These are phyloP conservation scores for Sinonovacula constricta DNA, from an alignment of 1,140 invertebrate species.

Conservation along the genomic window DNA sequence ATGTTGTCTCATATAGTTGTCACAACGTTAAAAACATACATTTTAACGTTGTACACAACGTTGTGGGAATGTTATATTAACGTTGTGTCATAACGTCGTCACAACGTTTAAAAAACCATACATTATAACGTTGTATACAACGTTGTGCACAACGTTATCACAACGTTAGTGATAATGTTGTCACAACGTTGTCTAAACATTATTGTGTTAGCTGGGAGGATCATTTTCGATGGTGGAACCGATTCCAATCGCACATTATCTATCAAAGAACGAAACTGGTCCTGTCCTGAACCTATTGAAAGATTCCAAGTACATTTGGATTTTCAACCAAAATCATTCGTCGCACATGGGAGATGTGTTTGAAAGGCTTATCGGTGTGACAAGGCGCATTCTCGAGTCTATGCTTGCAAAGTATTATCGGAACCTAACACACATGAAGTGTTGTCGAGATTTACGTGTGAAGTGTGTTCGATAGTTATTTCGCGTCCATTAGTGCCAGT, in stretches of 20 bases:
- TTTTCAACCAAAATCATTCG: no score
- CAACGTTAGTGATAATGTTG: no score
- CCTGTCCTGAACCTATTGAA: background rate
- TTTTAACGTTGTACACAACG: no score
- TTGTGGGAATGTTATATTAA: no score
- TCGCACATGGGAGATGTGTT: no score
- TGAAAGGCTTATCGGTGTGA: conserved; percentile 50
- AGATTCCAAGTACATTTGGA: conserved; percentile 8
- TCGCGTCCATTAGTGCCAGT: conserved; percentile 32
- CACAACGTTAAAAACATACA: no score
- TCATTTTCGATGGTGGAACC: background rate
- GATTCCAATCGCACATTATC: conserved; percentile 6
- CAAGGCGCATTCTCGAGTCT: conserved; percentile 12
- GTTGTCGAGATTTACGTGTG: conserved; percentile 35
- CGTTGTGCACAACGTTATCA: no score
- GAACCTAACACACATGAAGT: conserved; percentile 43
- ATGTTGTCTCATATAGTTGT: no score
- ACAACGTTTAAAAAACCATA: no score
- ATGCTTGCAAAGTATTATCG: conserved; percentile 7
- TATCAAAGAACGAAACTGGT: conserved; percentile 8
- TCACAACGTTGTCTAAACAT: no score
- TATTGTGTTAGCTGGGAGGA: background rate
- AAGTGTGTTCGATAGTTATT: conserved; percentile 43
- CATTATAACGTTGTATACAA: no score
- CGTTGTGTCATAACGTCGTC: no score